Evolutionary conservation across 2,113 vertebrate genomes (phyloP).

Genomic region (Choloepus hoffmanni): DNA sequence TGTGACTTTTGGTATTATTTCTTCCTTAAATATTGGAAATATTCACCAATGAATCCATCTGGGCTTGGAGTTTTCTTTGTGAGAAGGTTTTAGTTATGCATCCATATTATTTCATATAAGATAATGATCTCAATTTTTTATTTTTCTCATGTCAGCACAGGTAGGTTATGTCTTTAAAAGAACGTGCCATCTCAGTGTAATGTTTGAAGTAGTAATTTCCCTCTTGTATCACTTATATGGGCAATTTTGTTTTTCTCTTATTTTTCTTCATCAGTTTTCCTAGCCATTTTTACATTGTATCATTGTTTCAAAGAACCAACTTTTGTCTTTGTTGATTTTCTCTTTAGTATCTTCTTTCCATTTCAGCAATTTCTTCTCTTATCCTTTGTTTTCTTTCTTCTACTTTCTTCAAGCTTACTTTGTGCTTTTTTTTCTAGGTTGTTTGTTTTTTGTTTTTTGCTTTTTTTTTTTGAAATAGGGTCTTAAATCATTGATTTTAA

Average conservation of each 20-base stretch:
- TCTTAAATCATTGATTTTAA: neutral
- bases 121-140: neutral
- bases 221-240: neutral
- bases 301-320: neutral
- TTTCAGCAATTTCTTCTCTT: neutral
- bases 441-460: too few relatives aligned
- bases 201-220: neutral
- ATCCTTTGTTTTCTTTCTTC: neutral
- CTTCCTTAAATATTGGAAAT: neutral
- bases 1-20: neutral
- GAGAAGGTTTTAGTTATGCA: neutral
- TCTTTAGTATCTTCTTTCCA: neutral
- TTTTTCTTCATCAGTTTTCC: neutral
- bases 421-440: neutral
- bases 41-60: neutral
- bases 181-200: neutral
- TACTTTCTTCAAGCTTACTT: neutral
- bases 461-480: neutral
- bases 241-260: neutral
- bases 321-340: neutral
- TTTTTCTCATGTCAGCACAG: neutral
- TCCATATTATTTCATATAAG: neutral
- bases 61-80: neutral
- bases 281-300: neutral
- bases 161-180: neutral